Evolutionary conservation across 92 coral and sea anemone species (phyloP).

Genomic region (Parazoanthus atlanticus): DNA sequence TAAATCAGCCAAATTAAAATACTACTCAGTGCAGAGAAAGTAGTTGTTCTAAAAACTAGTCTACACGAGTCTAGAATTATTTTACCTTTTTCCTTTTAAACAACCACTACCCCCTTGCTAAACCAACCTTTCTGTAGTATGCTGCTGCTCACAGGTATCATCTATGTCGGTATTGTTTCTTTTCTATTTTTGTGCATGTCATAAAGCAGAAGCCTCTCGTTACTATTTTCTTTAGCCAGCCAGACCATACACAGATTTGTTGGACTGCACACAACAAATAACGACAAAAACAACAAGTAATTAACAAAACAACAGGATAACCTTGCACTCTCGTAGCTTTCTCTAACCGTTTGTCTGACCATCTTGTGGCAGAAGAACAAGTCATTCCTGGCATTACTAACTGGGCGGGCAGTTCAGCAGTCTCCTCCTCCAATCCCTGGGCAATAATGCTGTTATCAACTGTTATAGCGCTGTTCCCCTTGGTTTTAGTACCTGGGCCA

Average conservation of each 20-base stretch:
- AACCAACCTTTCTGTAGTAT: not conserved
- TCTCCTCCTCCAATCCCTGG: constrained; percentile 66
- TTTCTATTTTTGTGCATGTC: too few relatives aligned
- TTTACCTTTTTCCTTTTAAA: not conserved
- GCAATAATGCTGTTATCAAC: constrained; percentile 59
- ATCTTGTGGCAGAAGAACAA: constrained; percentile 1
- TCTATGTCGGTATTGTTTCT: not conserved
- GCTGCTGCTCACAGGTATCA: not conserved
- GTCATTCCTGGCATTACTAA: not conserved
- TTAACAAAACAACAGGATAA: not conserved
- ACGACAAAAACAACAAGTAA: not conserved
- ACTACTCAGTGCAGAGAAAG: not conserved
- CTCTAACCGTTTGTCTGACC: constrained; percentile 7
- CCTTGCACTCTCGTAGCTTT: constrained; percentile 65
- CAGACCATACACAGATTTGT: not conserved
- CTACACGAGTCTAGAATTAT: not conserved
- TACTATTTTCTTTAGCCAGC: not conserved
- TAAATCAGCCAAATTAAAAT: not conserved
- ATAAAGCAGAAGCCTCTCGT: too few relatives aligned
- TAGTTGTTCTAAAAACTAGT: not conserved
- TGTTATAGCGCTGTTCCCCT: not conserved
- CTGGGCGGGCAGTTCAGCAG: constrained; percentile 46
- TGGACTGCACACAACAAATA: not conserved
- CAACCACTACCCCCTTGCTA: not conserved
- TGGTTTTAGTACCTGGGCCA: constrained; percentile 1